These are phyloP conservation scores for Scotopteryx bipunctaria DNA, from an alignment of 2,888 invertebrate species.

Conservation along the genomic window DNA sequence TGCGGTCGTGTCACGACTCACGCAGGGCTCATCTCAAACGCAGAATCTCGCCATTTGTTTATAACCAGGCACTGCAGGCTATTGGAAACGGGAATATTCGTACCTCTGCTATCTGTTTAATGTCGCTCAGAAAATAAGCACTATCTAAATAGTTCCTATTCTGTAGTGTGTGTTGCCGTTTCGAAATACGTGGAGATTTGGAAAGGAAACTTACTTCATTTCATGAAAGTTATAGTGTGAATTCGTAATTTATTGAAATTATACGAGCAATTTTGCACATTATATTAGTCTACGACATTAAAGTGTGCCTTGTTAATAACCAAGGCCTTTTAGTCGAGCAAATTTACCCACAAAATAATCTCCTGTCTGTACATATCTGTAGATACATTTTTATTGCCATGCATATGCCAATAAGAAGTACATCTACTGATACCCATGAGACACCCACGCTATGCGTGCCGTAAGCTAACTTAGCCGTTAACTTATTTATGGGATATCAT, in stretches of 20 bases:
- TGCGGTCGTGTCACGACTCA: conserved; percentile 60
- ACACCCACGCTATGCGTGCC: conserved; percentile 48
- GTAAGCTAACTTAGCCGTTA: conserved; percentile 39
- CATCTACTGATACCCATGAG: conserved; percentile 31
- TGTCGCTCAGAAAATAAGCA: not conserved
- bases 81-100: not conserved
- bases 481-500: conserved; percentile 46
- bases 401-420: conserved; percentile 38
- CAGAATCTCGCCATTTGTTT: conserved; percentile 51
- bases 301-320: no score
- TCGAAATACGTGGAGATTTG: not conserved
- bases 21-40: conserved; percentile 48
- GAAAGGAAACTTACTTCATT: no score
- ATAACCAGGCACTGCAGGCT: conserved; percentile 15
- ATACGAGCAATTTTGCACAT: no score
- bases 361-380: not conserved
- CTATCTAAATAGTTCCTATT: not conserved
- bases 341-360: not conserved
- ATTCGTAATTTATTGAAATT: no score
- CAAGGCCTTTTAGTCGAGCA: no score
- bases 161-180: not conserved
- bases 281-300: no score
- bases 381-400: conserved; percentile 8
- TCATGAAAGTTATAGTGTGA: no score
- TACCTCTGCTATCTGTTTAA: not conserved